A percentile compares a stretch with the other conserved stretches of the same genome.
phyloP scores from a whole-genome alignment of 2,888 invertebrate genomes.

The Parascotia fuliginaria region DNA sequence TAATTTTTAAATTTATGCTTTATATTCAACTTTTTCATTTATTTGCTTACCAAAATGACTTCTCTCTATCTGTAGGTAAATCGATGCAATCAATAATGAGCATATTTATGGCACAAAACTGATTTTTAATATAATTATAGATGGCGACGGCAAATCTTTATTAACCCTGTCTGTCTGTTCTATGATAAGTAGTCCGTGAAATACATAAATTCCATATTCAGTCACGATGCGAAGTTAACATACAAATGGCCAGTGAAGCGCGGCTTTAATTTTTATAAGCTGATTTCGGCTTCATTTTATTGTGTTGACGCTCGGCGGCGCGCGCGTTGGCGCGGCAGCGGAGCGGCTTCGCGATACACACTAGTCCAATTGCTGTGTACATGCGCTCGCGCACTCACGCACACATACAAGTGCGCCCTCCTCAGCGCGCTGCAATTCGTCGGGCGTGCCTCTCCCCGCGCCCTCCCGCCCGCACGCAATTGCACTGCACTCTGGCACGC shows the following conservation, averaged over 20 bases:
- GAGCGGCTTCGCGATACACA: conserved; percentile 52
- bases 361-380: conserved; percentile 37
- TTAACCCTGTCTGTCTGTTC: no score
- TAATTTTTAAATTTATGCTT: no score
- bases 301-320: conserved; percentile 52
- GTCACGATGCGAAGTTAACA: conserved; percentile 73
- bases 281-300: conserved; percentile 76
- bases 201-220: conserved; percentile 63
- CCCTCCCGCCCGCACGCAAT: conserved; percentile 78
- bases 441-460: conserved; percentile 66
- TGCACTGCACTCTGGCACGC: conserved; percentile 81
- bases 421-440: conserved; percentile 84
- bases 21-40: no score
- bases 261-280: conserved; percentile 76
- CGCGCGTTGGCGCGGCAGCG: conserved; percentile 30
- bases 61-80: no score
- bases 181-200: no score
- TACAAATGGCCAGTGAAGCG: conserved; percentile 72
- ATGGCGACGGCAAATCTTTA: no score
- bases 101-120: no score
- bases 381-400: conserved; percentile 75
- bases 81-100: no score
- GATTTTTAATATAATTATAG: no score
- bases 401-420: conserved; percentile 72
- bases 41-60: no score